phyloP scores from a whole-genome alignment of 2,797 vertebrate species.

The Valencia hispanica region DNA sequence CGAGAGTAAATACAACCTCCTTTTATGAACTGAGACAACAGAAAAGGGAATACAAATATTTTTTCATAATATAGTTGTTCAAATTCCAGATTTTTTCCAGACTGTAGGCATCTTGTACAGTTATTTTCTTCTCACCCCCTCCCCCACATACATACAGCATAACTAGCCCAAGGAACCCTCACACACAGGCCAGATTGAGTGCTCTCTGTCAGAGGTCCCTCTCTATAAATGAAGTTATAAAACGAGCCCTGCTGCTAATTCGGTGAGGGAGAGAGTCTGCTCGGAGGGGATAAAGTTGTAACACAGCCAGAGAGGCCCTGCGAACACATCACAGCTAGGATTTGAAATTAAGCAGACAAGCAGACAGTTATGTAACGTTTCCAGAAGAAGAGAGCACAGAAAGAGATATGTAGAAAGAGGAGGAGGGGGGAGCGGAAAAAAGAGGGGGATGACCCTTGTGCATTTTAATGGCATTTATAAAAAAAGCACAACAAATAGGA shows the following conservation, averaged over 20 bases:
- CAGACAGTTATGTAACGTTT: conserved; percentile 77
- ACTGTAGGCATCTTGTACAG: no score
- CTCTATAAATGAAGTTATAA: conserved; percentile 62
- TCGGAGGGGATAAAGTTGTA: conserved; percentile 65
- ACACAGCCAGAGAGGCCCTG: conserved; percentile 64
- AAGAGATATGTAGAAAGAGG: conserved; percentile 39
- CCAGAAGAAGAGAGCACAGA: conserved; percentile 61
- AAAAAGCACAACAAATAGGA: conserved; percentile 67
- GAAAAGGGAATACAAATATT: neutral
- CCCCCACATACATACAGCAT: conserved; percentile 3
- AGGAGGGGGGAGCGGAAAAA: conserved; percentile 26
- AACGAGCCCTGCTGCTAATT: conserved; percentile 67
- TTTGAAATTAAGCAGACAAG: conserved; percentile 79
- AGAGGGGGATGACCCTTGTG: conserved; percentile 41
- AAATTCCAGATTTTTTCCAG: neutral
- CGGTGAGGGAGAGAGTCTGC: conserved; percentile 58
- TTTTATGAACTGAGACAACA: neutral
- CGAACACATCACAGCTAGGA: conserved; percentile 71
- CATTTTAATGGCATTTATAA: conserved; percentile 77
- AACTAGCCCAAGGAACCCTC: conserved; percentile 24
- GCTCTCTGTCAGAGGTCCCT: conserved; percentile 35
- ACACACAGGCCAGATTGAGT: conserved; percentile 30
- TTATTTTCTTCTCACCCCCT: no score
- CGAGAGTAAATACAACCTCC: no score
- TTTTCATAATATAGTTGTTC: no score